Base-by-base conservation (phyloP, 1,140 invertebrate genomes). In the Drosophila hydei region DNA sequence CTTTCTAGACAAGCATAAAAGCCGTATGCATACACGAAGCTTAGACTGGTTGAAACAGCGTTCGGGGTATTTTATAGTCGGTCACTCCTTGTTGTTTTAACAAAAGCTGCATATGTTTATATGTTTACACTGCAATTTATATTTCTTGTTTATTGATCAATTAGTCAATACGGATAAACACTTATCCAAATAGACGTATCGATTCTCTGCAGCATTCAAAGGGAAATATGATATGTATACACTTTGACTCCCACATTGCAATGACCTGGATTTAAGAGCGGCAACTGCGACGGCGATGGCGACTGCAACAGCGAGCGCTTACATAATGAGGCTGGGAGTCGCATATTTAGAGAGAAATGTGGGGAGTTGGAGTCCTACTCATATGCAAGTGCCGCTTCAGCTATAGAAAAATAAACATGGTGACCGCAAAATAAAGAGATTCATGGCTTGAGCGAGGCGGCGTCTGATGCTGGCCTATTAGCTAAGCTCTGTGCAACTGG, bases 401-500 rank as follows among this genome's bases (percentile, higher is more conserved):
- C 25, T 8, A 7, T 21, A 40, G 38, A 33, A 30, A 63, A 70
- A 56, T 47, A 70, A 70, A 69, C 21, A 55, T 27, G 8, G 48
- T 33, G 23, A 25, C 47, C 18, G 19, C 43, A 21, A 45, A 45
- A 45, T 45, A 21, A 6, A 45, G 19, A 45, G 43, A 45, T 21
- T 27, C 56, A 63, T 63, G 30, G 50, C 50, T 23, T 21, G 47
- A 30, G 25, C 30, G 47, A 59, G 43, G 63, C 43, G 42, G 30
- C 25, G 42, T 42, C 12, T 67, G 55, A 6, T 25, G 48, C 16
- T 19, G 30, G 47, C 48, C 58, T 61, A 62, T 69, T 69, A 61
- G 65, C 58, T 45, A 69, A 61, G 47, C 56, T 62, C 48, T 45
- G 25, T 25, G 43, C 33, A 50, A 58, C 48, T 68, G 56, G 14